A percentile compares a stretch with the other conserved stretches of the same genome.
phyloP scores from a whole-genome alignment of 2,888 invertebrate genomes.

The Candidula unifasciata region DNA sequence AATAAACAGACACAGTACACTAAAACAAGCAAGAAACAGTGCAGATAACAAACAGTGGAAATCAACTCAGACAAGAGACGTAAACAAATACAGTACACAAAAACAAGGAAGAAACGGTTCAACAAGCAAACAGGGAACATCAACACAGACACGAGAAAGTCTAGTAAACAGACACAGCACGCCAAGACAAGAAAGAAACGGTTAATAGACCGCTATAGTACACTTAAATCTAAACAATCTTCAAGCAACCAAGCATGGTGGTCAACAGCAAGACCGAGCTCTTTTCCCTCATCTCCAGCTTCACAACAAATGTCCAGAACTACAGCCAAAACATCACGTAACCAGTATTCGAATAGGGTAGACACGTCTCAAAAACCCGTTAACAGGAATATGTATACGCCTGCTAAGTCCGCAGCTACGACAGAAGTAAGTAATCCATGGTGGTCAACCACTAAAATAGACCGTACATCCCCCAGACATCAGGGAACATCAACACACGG shows the following conservation, averaged over 20 bases:
- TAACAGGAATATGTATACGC: neutral
- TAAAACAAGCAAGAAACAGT: neutral
- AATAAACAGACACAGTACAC: neutral
- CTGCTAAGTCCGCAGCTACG: neutral
- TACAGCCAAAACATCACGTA: neutral
- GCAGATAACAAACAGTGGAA: no score
- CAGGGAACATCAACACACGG: neutral
- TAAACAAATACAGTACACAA: no score
- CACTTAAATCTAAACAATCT: neutral
- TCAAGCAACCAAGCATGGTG: neutral
- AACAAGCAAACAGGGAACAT: neutral
- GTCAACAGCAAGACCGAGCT: constrained; percentile 15
- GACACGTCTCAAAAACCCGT: neutral
- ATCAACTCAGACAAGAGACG: no score
- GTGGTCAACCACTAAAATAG: constrained; percentile 11
- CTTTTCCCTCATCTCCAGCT: neutral
- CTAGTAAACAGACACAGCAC: no score
- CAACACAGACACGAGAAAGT: no score
- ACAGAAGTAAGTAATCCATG: neutral
- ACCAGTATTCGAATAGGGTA: neutral
- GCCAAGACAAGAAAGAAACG: no score
- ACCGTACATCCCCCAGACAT: neutral
- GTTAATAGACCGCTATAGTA: neutral
- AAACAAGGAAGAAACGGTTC: no score
- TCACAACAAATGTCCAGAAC: neutral